Base-by-base conservation (phyloP, 2,888 invertebrate genomes). In the Cheilosia vernalis region DNA sequence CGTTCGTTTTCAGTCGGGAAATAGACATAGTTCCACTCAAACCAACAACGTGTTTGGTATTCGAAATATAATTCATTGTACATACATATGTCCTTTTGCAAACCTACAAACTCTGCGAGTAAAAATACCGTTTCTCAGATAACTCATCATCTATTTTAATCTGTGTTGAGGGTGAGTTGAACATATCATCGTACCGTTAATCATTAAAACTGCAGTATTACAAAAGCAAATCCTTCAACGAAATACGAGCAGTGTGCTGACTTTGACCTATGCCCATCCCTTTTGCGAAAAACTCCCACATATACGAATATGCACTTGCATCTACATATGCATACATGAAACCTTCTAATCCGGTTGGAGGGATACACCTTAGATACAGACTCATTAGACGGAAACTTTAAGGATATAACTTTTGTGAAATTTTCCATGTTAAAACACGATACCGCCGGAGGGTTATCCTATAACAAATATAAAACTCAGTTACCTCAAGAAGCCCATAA, bases 341-440 rank as follows among this genome's bases (percentile, higher is more conserved):
- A 56, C 47, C 55, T 55, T 56, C 21, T 44, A 13, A 42, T 24
- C 2, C 56, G 37, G 37, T 60, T 51, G 4, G 2, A 51, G 37
- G 37, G 33, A 58, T 51, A 4, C 37, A 72, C 40, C 21, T 19
- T 13, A 40, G 53, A 51, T 37, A 67, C 73, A 55, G 58, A 49
- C 61, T 74, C 69, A 74, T 74, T 79, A 64, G 53, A 66, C 58
- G 37, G 47, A 53, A 84, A 74, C 30, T 74, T 47, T 10, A 74
- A 84, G 84, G 84, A 79, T 84, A 64, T 56, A 74, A 79, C 78
- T 82, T 82, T 37, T 37, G 37, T 13, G 13, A 13, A 37, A 13
- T 37, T 13, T 77, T 19, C 21, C 42, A 49, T 82, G 61, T 53
- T 61, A 44, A 37, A 37, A 47, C 9, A 10, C 13, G 53, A 56